Conservation (phyloP, 2,113 vertebrate species). For the Rissa tridactyla region DNA sequence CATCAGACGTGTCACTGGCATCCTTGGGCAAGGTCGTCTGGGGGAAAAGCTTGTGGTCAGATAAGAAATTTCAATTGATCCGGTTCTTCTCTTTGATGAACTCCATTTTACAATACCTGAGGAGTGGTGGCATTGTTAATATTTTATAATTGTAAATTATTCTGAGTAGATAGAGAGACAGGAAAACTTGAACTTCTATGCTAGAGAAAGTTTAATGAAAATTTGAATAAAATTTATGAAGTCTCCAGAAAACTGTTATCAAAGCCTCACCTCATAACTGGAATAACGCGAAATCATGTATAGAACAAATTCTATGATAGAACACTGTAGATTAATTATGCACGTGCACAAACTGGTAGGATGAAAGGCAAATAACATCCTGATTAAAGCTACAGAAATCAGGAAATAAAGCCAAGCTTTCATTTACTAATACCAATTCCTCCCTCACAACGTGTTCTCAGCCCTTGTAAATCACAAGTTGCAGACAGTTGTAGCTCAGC, state of each 20-base stretch:
- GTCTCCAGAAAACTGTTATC: background rate
- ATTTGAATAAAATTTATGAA: background rate
- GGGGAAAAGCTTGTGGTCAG: background rate
- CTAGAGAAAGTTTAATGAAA: background rate
- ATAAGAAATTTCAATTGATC: background rate
- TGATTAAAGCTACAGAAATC: background rate
- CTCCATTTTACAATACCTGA: background rate
- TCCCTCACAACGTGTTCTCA: background rate
- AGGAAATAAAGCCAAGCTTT: constrained; percentile 20
- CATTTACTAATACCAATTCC: background rate
- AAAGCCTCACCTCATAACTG: background rate
- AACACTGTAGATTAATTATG: background rate
- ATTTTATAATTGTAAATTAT: background rate
- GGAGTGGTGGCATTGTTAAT: background rate
- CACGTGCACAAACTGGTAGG: background rate
- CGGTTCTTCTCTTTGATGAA: background rate
- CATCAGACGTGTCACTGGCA: background rate
- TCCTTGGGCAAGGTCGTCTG: background rate
- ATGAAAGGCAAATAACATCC: background rate
- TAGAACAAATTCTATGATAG: background rate
- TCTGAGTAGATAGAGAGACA: background rate
- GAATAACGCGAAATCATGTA: background rate
- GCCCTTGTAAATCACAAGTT: constrained; percentile 24
- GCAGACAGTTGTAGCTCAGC: background rate
- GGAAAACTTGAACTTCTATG: background rate